Evolutionary conservation across 2,797 vertebrate genomes (phyloP), one percentile per base, ranked within the genome.

Genomic region (Corythornis leucogaster): DNA sequence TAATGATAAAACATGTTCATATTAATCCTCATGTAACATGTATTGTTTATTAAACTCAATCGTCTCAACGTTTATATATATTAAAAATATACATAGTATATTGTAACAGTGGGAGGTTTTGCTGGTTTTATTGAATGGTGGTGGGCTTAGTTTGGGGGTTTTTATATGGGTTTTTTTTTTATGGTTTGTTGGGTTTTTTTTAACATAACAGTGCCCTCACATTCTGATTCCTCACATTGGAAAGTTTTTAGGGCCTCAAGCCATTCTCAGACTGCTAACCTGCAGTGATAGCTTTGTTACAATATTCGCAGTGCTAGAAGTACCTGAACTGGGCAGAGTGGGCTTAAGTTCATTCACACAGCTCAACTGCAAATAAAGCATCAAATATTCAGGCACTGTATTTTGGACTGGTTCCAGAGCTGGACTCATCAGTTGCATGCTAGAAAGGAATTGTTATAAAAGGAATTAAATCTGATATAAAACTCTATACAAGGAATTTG

Each of bases 271-370:
- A 13, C n/a, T 35, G n/a, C 50, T 83, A 38, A 64, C 4, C 13
- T 67, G 64, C 30, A 63, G 26, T 6, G 45, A 70, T 28, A 46
- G 24, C 26, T 80, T 73, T 31, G 12, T 35, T 66, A 80, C 30
- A 0, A 0, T 5, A 67, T 21, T 13, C 62, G 80, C 58, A 46
- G 26, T 18, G 28, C 12, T 16, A 48, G 11, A 1, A 0, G 19
- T 28, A 69, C 17, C 51, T 25, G 10, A 74, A 82, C 14, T 5
- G 31, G 63, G 18, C 45, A 67, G 18, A 53, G 11, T 51, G 85
- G 80, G 4, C 18, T 61, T 11, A 42, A 78, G 38, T 11, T 17
- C 31, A 22, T 62, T 78, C 42, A 68, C 26, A 38, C 21, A 78
- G 11, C 35, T 75, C 48, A 82, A 6, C 0, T 63, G 26, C 59